Evolutionary conservation across 2,888 invertebrate species (phyloP), one percentile per base, ranked within the genome.

Genomic region (Dicyrtomina minuta): DNA sequence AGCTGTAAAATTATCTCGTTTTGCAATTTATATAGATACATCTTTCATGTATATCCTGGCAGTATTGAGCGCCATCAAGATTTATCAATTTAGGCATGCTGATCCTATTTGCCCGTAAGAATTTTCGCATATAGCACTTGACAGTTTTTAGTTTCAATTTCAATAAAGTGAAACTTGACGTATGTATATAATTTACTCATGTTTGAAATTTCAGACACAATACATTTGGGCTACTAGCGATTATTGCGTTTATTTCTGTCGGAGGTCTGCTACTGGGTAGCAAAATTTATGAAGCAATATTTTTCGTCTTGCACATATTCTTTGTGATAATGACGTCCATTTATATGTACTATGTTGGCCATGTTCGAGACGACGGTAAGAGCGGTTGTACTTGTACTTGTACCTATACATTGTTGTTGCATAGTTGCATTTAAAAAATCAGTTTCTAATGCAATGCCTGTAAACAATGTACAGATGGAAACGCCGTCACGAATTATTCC

Each of bases 31-130:
- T 81, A 15, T 81, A 85, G 85, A 86, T 77, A 85, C 86, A 0
- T 83, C 86, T 1, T 85, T 85, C 77, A 86, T 86, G 86, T 86
- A 85, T 79, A 83, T 85, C 67, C 84, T 85, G 59, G 84, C 84
- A 5, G 83, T 84, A 72, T 79, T 86, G 68, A 82, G 82, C 73
- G 84, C 85, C 81, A 79, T 86, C 70, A 84, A 84, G 79, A 83
- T 86, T 70, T 86, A 85, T 77, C 85, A 86, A 78, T 82, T 81
- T 3, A 17, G 65, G 20, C 65, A 65, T 39, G 5, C 39, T 17
- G 24, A 55, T 17, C 65, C 55, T 1, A 55, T 65, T 26, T 65
- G 55, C 43, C 55, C 65, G 65, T 65, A 65, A 55, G 41, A 41
- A 39, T 6, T 20, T 27, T 59, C 5, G 8, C 13, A 12, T 6